Evolutionary conservation across 2,888 invertebrate genomes (phyloP), one percentile per base, ranked within the genome.

Genomic region (Barypeithes pellucidus): DNA sequence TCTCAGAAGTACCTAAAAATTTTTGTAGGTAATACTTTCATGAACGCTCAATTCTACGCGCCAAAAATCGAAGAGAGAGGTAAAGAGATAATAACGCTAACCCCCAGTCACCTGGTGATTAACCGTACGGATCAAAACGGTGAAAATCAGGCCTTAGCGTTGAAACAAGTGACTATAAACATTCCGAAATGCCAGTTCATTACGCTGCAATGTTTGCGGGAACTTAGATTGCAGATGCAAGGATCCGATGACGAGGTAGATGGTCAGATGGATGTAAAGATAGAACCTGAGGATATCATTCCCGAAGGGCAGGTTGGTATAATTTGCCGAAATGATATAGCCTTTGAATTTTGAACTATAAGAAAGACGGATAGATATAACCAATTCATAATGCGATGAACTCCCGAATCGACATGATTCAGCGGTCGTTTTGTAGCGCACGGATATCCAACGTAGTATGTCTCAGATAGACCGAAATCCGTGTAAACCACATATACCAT

Each of bases 131-230:
- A 75, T 47, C 45, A 68, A 24, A 50, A 52, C 14, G 72, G 76
- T 8, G 67, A 74, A 65, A 54, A 47, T 36, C 47, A 75, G 14
- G 52, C 69, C 2, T 62, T 86, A 61, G 79, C 81, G 2, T 77
- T 86, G 33, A 82, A 82, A 67, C 85, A 85, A 79, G 79, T 84
- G 3, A 80, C 83, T 59, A 77, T 76, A 12, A 85, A 84, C 47
- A 78, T 85, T 61, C 85, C 85, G 14, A 79, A 81, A 75, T 86
- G 86, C 72, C 74, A 81, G 50, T 85, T 85, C 77, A 78, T 85
- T 8, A 77, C 73, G 45, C 29, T 77, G 7, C 78, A 81, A 57
- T 70, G 74, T 14, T 77, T 79, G 22, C 71, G 67, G 41, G 67
- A 69, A 16, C 60, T 76, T 57, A 62, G 69, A 66, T 39, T 50